Conservation (phyloP, 2,888 invertebrate genomes). For the Pammene aurita region DNA sequence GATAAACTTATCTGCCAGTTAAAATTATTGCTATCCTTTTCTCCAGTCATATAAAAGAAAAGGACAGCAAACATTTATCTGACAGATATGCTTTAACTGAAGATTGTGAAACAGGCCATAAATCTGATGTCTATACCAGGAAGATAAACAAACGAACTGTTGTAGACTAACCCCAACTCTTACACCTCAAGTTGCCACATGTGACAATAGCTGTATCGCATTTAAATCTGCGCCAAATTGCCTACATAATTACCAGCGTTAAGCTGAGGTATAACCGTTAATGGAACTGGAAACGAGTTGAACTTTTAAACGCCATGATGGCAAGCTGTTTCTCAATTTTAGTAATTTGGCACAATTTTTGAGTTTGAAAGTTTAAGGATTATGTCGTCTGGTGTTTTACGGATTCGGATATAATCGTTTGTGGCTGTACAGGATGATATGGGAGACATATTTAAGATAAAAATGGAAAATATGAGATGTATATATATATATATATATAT, state of each 20-base stretch:
- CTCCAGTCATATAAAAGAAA: no score
- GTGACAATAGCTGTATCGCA: slow-evolving; percentile 31
- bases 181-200: neutral
- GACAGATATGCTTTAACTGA: no score
- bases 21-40: no score
- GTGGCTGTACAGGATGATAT: neutral
- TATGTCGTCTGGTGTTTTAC: neutral
- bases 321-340: slow-evolving; percentile 80
- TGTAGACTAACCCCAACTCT: no score
- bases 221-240: slow-evolving; percentile 70
- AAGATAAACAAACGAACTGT: no score
- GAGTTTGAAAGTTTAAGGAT: slow-evolving; percentile 35
- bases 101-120: no score
- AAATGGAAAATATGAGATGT: no score
- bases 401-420: neutral
- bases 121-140: no score
- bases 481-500: no score
- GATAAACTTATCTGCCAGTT: no score
- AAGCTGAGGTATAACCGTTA: slow-evolving; percentile 78
- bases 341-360: slow-evolving; percentile 73
- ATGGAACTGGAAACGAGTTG: slow-evolving; percentile 77
- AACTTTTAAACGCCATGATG: slow-evolving; percentile 79
- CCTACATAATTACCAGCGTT: slow-evolving; percentile 75
- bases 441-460: no score
- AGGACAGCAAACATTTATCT: no score